Base-by-base conservation (phyloP, 2,888 invertebrate genomes). In the Clusia tigrina region DNA sequence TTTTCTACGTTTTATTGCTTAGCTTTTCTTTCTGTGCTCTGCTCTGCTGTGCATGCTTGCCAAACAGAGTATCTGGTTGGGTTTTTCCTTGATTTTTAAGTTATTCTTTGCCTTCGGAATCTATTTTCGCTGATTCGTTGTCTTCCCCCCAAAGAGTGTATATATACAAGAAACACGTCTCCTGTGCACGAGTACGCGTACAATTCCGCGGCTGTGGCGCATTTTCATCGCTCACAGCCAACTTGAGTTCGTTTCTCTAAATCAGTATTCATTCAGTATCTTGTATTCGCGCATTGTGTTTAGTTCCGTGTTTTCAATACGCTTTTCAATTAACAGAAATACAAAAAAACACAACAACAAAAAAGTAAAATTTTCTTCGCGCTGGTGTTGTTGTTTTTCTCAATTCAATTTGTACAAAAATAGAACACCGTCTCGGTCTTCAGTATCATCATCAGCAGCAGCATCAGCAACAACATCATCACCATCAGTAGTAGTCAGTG, bases 231-330 rank as follows among this genome's bases (percentile, higher is more conserved):
- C 78, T 74, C 74, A 74, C 66, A 69, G 71, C 73, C 78, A 76
- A 78, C 72, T 79, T 76, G 76, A 79, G 76, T 76, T 76, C 72
- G 68, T 72, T 72, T 78, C 72, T 74, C 77, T 74, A 77, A 78
- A 76, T 78, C 79, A 77, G 80, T 76, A 74, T 78, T 73, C 73
- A 78, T 77, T 78, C 68, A 66, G 64, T 68, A 65, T 66, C 67
- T 68, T 68, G 68, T 68, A 68, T 70, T 70, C 70, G 67, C 54
- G 63, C 64, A 54, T 67, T 62, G 60, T 58, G 62, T 63, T 67
- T 66, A 67, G 72, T 70, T 71, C 69, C 71, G 71, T 72, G 69
- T 69, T 72, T 70, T 70, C 63, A 58, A 63, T 60, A 63, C 60
- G 63, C 66, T 63, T 57, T 62, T 58, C 46, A 63, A 61, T 63